These are phyloP conservation scores for Huso huso DNA, from an alignment of 2,797 vertebrate genomes.

Conservation along the genomic window DNA sequence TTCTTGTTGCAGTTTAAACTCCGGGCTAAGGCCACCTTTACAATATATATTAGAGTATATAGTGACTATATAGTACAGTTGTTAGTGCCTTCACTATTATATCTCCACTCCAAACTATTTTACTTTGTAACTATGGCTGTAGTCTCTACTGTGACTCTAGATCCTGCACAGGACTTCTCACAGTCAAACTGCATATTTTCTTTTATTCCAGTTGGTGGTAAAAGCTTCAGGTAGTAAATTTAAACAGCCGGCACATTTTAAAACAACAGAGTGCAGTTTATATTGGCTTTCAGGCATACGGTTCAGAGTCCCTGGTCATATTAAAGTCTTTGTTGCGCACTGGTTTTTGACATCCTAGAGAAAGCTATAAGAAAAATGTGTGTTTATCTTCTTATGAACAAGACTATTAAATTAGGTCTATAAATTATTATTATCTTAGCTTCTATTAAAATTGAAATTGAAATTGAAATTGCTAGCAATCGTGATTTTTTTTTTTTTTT, in stretches of 20 bases:
- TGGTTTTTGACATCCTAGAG: slow-evolving; percentile 54
- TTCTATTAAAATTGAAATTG: not conserved
- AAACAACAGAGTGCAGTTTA: slow-evolving; percentile 55
- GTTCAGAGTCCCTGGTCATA: slow-evolving; percentile 58
- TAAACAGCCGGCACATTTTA: slow-evolving; percentile 56
- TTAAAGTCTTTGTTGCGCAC: slow-evolving; percentile 52
- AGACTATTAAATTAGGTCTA: slow-evolving; percentile 14
- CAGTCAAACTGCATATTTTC: too few relatives aligned
- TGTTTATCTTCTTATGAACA: slow-evolving; percentile 38
- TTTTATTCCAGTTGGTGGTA: too few relatives aligned
- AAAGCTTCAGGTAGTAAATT: slow-evolving; percentile 5
- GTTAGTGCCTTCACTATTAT: too few relatives aligned
- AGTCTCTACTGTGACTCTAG: too few relatives aligned
- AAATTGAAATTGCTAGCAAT: not conserved
- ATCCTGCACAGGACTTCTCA: too few relatives aligned
- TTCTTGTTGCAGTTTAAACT: too few relatives aligned
- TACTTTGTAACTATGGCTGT: too few relatives aligned
- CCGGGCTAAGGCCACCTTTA: too few relatives aligned
- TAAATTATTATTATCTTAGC: slow-evolving; percentile 20
- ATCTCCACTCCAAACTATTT: too few relatives aligned
- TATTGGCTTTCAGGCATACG: slow-evolving; percentile 49
- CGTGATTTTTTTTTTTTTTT: not conserved
- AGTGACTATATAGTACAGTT: too few relatives aligned
- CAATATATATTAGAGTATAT: too few relatives aligned
- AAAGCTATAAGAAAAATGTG: slow-evolving; percentile 42